phyloP scores from a whole-genome alignment of 2,888 invertebrate genomes.

The Drosophila algonquin region DNA sequence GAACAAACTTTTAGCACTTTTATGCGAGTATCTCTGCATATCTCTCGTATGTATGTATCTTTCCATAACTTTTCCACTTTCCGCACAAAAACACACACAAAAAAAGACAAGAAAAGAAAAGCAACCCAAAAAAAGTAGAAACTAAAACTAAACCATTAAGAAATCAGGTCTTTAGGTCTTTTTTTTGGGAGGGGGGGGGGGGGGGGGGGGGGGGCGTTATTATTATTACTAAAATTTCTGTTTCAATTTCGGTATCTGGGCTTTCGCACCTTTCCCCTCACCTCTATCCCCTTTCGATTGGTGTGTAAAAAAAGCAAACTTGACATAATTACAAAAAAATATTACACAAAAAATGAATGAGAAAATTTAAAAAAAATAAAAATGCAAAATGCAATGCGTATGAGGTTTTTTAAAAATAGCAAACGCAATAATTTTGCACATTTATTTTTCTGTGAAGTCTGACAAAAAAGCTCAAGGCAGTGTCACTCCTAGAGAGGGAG shows the following conservation, averaged over 20 bases:
- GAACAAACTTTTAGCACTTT: conserved; percentile 24
- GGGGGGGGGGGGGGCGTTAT: conserved; percentile 13
- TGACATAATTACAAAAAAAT: conserved; percentile 73
- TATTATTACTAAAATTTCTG: conserved; percentile 34
- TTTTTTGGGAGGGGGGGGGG: neutral
- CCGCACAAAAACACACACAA: conserved; percentile 9
- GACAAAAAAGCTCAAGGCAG: conserved; percentile 17
- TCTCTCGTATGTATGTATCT: neutral
- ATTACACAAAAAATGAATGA: conserved; percentile 40
- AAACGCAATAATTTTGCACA: conserved; percentile 62
- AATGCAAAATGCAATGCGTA: conserved; percentile 71
- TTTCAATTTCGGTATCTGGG: conserved; percentile 24
- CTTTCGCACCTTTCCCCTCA: conserved; percentile 48
- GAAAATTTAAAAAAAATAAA: conserved; percentile 30
- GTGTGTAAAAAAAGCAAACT: conserved; percentile 66
- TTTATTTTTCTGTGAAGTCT: conserved; percentile 34
- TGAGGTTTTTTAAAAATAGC: conserved; percentile 68
- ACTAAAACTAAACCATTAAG: conserved; percentile 45
- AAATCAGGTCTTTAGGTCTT: conserved; percentile 57
- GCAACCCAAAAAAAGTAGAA: conserved; percentile 16
- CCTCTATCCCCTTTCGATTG: neutral
- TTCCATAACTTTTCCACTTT: conserved; percentile 21
- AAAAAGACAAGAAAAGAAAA: conserved; percentile 24
- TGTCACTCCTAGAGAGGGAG: conserved; percentile 8
- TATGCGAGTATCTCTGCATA: neutral